Evolutionary conservation across 2,797 vertebrate species (phyloP), one percentile per base, ranked within the genome.

Genomic region (Gadopsis bispinosus): DNA sequence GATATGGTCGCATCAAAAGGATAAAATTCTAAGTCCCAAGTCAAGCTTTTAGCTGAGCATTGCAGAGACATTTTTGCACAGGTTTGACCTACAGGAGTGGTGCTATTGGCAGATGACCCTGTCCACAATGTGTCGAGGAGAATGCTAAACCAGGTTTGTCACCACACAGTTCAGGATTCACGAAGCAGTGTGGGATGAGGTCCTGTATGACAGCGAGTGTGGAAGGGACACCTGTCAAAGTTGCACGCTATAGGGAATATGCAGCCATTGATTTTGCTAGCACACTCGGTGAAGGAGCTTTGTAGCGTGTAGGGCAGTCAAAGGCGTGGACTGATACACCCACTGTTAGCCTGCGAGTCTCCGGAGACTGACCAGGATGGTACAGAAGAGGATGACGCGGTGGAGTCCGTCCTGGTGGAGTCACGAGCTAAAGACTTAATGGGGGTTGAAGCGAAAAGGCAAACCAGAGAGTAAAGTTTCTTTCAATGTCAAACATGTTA

Each of bases 211-310:
- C 77, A 67, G 83, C 31, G 0, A 77, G 39, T 41, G 60, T 60
- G 47, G 86, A 90, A 83, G 88, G 88, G 88, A 91, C 83, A 88
- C 55, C 78, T 87, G 91, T 88, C 89, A 87, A 86, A 84, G 79
- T 77, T 79, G 84, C 82, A 80, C 14, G 65, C 84, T 72, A 13
- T 64, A 16, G 86, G 87, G 88, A 88, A 80, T 87, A 81, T 81
- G 71, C 39, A 50, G 41, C 45, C 89, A 93, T 94, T 74, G 89
- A 94, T 94, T 91, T 90, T 71, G 59, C 61, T 73, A 55, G 83
- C 67, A 81, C 39, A 60, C 45, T 73, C 41, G 11, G 75, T 75
- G 72, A 60, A 79, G 80, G 41, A 76, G 80, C 84, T 89, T 81
- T 88, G 87, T 81, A 75, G 85, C 62, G 33, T 79, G 79, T 86